Conservation (phyloP, 1,140 invertebrate species). For the Leptopilina boulardi region DNA sequence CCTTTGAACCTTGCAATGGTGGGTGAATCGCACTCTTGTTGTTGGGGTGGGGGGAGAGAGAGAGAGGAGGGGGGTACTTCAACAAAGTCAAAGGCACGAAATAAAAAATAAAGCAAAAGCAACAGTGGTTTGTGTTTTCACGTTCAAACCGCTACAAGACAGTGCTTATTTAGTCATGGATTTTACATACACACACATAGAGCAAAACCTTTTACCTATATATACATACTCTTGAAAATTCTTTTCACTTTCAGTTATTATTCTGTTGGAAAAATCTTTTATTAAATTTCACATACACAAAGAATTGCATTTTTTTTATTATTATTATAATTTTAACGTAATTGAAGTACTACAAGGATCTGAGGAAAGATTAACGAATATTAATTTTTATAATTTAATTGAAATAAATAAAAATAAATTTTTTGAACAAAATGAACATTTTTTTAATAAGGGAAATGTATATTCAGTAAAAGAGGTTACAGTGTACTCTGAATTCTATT, state of each 20-base stretch:
- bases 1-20: constrained; percentile 16
- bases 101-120: constrained; percentile 21
- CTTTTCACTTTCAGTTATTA: not conserved
- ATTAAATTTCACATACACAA: too few species aligned
- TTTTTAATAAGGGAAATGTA: too few species aligned
- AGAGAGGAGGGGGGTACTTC: not conserved
- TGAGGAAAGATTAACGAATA: too few species aligned
- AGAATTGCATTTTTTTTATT: too few species aligned
- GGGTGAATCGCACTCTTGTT: not conserved
- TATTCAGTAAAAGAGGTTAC: too few species aligned
- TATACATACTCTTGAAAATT: not conserved
- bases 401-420: too few species aligned
- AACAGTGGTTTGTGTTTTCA: constrained; percentile 21
- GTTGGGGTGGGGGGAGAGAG: not conserved
- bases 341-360: too few species aligned
- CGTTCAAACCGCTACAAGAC: not conserved
- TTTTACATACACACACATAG: not conserved
- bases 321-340: too few species aligned
- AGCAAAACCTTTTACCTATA: not conserved
- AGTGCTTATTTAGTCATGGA: constrained; percentile 23
- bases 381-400: too few species aligned
- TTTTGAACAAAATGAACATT: too few species aligned
- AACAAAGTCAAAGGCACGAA: constrained; percentile 27
- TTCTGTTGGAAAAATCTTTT: not conserved
- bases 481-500: too few species aligned